A percentile compares a stretch with the other conserved stretches of the same genome.
phyloP scores from a whole-genome alignment of 2,797 vertebrate genomes.

The Apogon hyalosoma region DNA sequence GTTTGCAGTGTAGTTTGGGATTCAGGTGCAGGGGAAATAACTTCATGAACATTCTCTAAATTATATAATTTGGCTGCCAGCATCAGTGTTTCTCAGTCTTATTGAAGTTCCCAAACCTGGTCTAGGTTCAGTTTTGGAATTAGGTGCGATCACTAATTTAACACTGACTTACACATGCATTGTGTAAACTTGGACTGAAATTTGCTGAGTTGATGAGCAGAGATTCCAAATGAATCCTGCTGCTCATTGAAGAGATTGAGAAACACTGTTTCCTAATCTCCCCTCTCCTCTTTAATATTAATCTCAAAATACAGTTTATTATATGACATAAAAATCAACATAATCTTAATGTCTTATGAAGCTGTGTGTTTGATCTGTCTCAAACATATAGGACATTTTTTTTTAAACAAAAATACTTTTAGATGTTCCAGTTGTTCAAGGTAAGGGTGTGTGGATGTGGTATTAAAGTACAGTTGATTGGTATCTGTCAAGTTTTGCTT shows the following conservation, averaged over 20 bases:
- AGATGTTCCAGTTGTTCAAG: slow-evolving; percentile 36
- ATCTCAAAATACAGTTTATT: slow-evolving; percentile 8
- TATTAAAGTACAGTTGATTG: neutral
- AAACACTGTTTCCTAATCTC: slow-evolving; percentile 46
- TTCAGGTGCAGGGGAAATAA: slow-evolving; percentile 45
- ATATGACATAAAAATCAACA: neutral
- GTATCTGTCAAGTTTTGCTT: neutral
- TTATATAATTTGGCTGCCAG: slow-evolving; percentile 33
- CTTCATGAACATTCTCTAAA: slow-evolving; percentile 14
- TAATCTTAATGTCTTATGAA: slow-evolving; percentile 2
- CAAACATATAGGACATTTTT: slow-evolving; percentile 43
- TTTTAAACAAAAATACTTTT: slow-evolving; percentile 45
- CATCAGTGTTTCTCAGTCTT: slow-evolving; percentile 66
- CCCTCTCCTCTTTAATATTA: neutral
- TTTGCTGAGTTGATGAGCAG: too few relatives aligned
- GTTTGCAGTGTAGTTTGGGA: slow-evolving; percentile 76
- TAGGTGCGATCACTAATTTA: neutral
- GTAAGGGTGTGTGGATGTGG: slow-evolving; percentile 59
- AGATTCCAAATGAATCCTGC: neutral
- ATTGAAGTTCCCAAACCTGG: neutral
- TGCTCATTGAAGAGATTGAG: slow-evolving; percentile 37
- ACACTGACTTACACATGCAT: neutral
- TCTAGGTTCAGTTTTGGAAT: too few relatives aligned
- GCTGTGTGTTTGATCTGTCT: slow-evolving; percentile 6
- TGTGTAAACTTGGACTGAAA: neutral